Conservation (phyloP, 2,888 invertebrate genomes). For the Nomada goodeniana region DNA sequence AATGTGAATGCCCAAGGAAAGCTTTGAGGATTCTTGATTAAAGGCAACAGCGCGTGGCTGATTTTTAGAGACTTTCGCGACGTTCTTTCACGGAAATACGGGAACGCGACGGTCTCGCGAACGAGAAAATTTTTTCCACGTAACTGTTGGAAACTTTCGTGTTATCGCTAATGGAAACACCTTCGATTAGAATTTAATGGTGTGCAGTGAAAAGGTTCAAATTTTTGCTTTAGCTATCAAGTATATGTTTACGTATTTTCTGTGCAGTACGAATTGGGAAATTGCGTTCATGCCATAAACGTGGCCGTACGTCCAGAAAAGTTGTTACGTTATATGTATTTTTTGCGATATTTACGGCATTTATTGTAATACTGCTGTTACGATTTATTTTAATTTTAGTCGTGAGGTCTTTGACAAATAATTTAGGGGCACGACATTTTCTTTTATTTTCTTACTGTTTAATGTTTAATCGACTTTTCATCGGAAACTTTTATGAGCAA, state of each 20-base stretch:
- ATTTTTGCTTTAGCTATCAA: background rate
- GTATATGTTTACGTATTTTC: background rate
- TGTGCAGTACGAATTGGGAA: too few relatives aligned
- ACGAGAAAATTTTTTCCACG: background rate
- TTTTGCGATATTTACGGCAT: too few relatives aligned
- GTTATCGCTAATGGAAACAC: background rate
- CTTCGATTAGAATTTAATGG: background rate
- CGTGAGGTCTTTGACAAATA: too few relatives aligned
- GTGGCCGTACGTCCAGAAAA: too few relatives aligned
- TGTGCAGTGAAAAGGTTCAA: background rate
- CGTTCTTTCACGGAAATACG: background rate
- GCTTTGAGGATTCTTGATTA: constrained; percentile 13
- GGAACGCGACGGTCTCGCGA: background rate
- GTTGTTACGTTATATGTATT: too few relatives aligned
- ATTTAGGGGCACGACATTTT: too few relatives aligned
- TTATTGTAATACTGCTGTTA: too few relatives aligned
- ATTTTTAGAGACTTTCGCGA: background rate
- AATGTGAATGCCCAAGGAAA: background rate
- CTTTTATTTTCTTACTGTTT: too few relatives aligned
- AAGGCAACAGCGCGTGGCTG: constrained; percentile 5
- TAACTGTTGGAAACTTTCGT: background rate
- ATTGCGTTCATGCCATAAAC: too few relatives aligned
- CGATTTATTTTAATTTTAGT: too few relatives aligned
- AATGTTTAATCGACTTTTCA: too few relatives aligned
- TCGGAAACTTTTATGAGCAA: too few relatives aligned